Evolutionary conservation across 2,888 invertebrate species (phyloP).

Genomic region (Tachystola acroxantha): DNA sequence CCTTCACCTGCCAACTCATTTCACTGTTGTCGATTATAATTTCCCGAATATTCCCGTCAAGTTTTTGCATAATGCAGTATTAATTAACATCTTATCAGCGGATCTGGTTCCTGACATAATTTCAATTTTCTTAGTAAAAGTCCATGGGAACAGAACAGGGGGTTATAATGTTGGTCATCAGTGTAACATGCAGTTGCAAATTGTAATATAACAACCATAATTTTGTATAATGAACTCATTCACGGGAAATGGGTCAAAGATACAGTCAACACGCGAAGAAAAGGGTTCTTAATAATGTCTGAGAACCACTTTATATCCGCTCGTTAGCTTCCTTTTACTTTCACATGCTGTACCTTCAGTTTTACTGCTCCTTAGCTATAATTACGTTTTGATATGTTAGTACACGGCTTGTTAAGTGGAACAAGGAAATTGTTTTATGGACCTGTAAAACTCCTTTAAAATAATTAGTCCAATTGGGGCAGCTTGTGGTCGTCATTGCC

Average conservation of each 20-base stretch:
- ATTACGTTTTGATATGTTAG: slow-evolving; percentile 10
- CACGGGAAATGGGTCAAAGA: slow-evolving; percentile 32
- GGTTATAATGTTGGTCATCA: slow-evolving; percentile 43
- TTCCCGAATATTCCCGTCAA: not conserved
- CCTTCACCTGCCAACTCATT: not conserved
- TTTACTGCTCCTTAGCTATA: slow-evolving; percentile 13
- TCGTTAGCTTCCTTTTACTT: slow-evolving; percentile 27
- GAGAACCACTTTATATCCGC: slow-evolving; percentile 24
- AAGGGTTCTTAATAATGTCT: slow-evolving; percentile 22
- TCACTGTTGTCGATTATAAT: not conserved
- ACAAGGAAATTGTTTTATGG: slow-evolving; percentile 24
- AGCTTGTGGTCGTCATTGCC: slow-evolving; percentile 27
- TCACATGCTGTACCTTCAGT: slow-evolving; percentile 15
- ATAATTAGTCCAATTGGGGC: slow-evolving; percentile 17
- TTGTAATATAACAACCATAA: slow-evolving; percentile 50
- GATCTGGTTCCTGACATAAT: slow-evolving; percentile 15
- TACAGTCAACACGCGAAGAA: slow-evolving; percentile 44
- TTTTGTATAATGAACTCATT: slow-evolving; percentile 54
- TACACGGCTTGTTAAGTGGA: slow-evolving; percentile 12
- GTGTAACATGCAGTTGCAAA: slow-evolving; percentile 49
- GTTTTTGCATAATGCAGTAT: slow-evolving; percentile 4
- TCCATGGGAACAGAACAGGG: slow-evolving; percentile 26
- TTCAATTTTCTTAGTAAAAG: slow-evolving; percentile 12
- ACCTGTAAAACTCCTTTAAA: slow-evolving; percentile 25
- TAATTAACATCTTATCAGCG: slow-evolving; percentile 3